Percentiles rank a stretch among this genome's conserved stretches.
These are phyloP conservation scores for Eucera pruinosa DNA, from an alignment of 2,888 invertebrate species.

Conservation along the genomic window DNA sequence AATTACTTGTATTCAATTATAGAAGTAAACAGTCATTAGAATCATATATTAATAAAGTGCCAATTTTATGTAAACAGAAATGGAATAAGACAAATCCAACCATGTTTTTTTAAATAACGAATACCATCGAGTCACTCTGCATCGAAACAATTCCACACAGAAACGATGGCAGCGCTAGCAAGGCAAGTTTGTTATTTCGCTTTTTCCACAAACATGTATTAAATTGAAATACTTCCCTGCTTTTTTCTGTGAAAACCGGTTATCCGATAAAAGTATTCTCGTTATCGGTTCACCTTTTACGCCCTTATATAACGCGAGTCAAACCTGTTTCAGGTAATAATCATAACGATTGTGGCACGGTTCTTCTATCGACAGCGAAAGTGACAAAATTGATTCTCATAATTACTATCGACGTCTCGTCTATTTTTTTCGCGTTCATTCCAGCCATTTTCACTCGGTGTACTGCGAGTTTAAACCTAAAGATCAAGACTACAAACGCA, in stretches of 20 bases:
- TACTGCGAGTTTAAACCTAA: too few species aligned
- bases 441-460: too few species aligned
- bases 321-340: neutral
- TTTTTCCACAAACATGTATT: constrained; percentile 10
- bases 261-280: neutral
- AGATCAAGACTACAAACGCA: too few species aligned
- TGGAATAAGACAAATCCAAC: too few species aligned
- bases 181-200: neutral
- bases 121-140: neutral
- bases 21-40: too few species aligned
- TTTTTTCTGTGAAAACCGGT: constrained; percentile 1
- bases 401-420: neutral
- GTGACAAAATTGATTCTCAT: neutral
- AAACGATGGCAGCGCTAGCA: neutral
- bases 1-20: too few species aligned
- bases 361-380: constrained; percentile 6
- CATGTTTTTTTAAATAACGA: too few species aligned
- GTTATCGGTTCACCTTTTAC: neutral
- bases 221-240: constrained; percentile 4
- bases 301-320: constrained; percentile 5
- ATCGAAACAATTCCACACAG: neutral
- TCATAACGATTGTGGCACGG: neutral
- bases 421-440: neutral
- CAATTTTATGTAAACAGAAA: too few species aligned
- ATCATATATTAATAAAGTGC: too few species aligned